Evolutionary conservation across 1,140 invertebrate species (phyloP).

Genomic region (Calliopsis andreniformis): DNA sequence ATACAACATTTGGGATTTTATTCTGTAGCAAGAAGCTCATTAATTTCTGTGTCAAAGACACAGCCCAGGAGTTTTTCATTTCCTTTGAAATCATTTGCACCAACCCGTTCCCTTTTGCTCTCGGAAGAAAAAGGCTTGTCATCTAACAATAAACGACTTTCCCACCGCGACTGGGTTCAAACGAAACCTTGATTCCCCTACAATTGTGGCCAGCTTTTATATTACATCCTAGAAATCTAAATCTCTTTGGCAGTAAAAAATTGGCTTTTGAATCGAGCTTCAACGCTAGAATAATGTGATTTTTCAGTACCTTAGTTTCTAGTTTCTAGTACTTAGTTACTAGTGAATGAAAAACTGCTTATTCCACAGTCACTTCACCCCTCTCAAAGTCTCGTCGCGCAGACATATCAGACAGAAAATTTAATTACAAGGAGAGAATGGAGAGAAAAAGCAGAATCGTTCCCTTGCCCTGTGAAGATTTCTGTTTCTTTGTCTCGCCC

Average conservation of each 20-base stretch:
- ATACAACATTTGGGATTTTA: too few species aligned
- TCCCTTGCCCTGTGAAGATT: slow-evolving; percentile 11
- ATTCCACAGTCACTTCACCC: background rate
- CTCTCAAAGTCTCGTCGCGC: background rate
- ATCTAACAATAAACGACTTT: background rate
- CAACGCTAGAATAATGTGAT: too few species aligned
- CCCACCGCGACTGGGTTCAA: background rate
- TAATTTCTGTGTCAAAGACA: too few species aligned
- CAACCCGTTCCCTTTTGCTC: too few species aligned
- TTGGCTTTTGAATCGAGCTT: slow-evolving; percentile 26
- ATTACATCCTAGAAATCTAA: background rate
- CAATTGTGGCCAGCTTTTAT: background rate
- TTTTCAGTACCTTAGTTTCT: too few species aligned
- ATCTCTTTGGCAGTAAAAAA: slow-evolving; percentile 1
- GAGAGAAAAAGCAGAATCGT: background rate
- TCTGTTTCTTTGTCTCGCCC: background rate
- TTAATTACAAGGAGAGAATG: slow-evolving; percentile 12
- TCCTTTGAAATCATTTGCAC: too few species aligned
- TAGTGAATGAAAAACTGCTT: background rate
- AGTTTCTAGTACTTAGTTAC: background rate
- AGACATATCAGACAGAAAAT: slow-evolving; percentile 15
- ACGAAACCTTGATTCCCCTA: background rate
- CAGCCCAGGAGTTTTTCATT: too few species aligned
- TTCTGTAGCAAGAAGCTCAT: too few species aligned
- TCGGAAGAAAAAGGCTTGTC: too few species aligned